phyloP scores from a whole-genome alignment of 2,888 invertebrate species.

The Epinotia bilunana region DNA sequence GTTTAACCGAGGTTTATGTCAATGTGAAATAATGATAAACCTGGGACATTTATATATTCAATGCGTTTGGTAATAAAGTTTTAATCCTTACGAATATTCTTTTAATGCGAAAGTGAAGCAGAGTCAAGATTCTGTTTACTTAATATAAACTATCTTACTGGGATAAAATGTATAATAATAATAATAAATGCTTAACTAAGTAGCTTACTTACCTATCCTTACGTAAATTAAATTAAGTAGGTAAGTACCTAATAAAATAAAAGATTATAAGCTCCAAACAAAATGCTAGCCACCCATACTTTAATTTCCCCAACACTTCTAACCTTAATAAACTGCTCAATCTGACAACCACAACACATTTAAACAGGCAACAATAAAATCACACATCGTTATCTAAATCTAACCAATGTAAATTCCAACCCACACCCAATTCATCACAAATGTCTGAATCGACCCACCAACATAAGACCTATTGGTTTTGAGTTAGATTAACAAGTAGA shows the following conservation, averaged over 20 bases:
- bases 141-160: no score
- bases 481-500: constrained; percentile 18
- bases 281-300: constrained; percentile 7
- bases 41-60: constrained; percentile 7
- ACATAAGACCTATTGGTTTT: background rate
- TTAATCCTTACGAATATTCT: background rate
- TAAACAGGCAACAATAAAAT: constrained; percentile 21
- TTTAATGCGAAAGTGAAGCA: no score
- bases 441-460: background rate
- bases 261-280: background rate
- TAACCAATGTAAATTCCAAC: constrained; percentile 5
- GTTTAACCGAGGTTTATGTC: constrained; percentile 25
- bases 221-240: no score
- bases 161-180: no score
- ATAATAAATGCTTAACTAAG: no score
- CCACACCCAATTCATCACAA: background rate
- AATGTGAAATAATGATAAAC: constrained; percentile 14
- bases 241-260: no score
- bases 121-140: no score
- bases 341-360: constrained; percentile 14
- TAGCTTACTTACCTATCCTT: no score
- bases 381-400: constrained; percentile 27
- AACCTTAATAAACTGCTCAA: constrained; percentile 20
- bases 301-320: background rate
- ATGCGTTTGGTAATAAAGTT: constrained; percentile 3